Evolutionary conservation across 2,113 vertebrate species (phyloP), one percentile per base, ranked within the genome.

Genomic region (Haplochromis vanheusdeni): DNA sequence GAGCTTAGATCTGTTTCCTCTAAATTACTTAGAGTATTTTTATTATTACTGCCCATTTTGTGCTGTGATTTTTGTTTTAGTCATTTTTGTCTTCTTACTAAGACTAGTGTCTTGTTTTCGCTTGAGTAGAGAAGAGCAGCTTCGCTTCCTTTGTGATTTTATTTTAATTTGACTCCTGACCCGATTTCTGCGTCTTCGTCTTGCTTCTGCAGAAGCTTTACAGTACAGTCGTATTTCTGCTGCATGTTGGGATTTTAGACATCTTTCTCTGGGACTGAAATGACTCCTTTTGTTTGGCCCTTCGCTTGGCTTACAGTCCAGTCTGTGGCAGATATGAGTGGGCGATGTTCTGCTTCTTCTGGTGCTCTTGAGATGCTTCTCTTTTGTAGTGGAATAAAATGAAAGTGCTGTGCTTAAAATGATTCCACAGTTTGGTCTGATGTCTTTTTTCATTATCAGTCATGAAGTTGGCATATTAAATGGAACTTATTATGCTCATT

Each of bases 321-420:
- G 84, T 82, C 51, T n/a, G 47, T 58, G 80, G 62, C 4, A 11
- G 73, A 31, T 58, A 65, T 31, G 79, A 89, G 62, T 89, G 87
- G 86, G 87, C 45, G 28, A 75, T 89, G 85, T 87, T 91, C 82
- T 93, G 89, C 91, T 93, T 89, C 87, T 82, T 86, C 87, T 42
- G 88, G 91, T 96, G 92, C 92, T 96, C 90, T 91, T 90, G n/a
- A 91, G 80, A 92, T 91, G 85, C 87, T 91, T 95, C 89, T 92
- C 91, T 92, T 89, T 95, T 93, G 92, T 96, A 95, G 95, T 95
- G 92, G 82, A 95, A 94, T 95, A 95, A 95, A 96, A 94, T 89
- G 81, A 79, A 94, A 91, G 87, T 94, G 93, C 87, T 93, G 93
- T 95, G 93, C 94, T 54, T 60, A 35, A 86, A 40, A 7, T 4